These are phyloP conservation scores for Eupeodes latifasciatus DNA, from an alignment of 2,888 invertebrate species.

Conservation along the genomic window DNA sequence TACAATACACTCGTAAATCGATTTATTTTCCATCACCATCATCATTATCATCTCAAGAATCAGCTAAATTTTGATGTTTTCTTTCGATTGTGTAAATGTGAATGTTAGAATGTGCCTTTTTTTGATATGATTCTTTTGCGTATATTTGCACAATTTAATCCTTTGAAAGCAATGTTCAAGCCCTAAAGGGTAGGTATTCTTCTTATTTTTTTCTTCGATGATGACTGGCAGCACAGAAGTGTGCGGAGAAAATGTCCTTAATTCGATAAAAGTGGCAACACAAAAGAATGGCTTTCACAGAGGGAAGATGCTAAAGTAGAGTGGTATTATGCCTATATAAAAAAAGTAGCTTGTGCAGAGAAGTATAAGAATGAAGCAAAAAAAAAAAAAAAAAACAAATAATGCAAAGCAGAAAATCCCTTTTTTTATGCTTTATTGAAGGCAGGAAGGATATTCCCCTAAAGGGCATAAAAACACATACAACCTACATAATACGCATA, in stretches of 20 bases:
- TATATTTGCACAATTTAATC: conserved; percentile 71
- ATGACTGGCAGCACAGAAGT: conserved; percentile 42
- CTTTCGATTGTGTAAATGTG: conserved; percentile 21
- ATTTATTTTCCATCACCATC: conserved; percentile 44
- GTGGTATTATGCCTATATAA: conserved; percentile 54
- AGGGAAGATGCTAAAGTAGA: conserved; percentile 3
- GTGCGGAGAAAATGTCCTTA: conserved; percentile 67
- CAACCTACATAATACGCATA: neutral
- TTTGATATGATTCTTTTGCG: conserved; percentile 44
- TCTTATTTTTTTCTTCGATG: neutral
- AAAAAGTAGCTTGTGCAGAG: conserved; percentile 58
- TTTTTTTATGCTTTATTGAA: conserved; percentile 66
- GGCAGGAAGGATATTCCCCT: conserved; percentile 69
- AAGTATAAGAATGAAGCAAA: neutral
- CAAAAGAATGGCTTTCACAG: conserved; percentile 29
- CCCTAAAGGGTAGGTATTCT: conserved; percentile 20
- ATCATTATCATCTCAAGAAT: conserved; percentile 60
- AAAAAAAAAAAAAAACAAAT: conserved; percentile 24
- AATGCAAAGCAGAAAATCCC: conserved; percentile 48
- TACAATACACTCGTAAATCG: conserved; percentile 53
- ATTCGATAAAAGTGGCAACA: conserved; percentile 68
- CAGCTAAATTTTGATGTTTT: conserved; percentile 68
- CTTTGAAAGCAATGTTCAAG: conserved; percentile 58
- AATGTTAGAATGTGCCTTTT: conserved; percentile 5
- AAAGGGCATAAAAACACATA: conserved; percentile 46